Evolutionary conservation across 2,113 vertebrate genomes (phyloP).

Genomic region (Craseonycteris thonglongyai): DNA sequence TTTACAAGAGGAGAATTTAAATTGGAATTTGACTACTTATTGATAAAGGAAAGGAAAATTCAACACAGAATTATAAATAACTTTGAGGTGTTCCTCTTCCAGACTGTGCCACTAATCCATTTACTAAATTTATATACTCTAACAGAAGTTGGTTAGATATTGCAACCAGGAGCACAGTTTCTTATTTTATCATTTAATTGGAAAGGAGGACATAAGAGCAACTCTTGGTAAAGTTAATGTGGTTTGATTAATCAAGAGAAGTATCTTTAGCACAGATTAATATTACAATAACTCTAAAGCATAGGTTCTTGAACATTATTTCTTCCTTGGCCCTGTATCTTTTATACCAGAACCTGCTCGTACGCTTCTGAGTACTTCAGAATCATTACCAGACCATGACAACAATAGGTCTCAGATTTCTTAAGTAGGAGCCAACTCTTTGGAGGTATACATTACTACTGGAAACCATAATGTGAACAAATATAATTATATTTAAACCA

Average conservation of each 20-base stretch:
- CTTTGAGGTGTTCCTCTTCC: neutral
- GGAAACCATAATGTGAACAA: neutral
- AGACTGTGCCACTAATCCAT: neutral
- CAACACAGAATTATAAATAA: neutral
- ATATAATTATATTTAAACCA: neutral
- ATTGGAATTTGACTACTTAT: neutral
- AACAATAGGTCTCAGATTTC: neutral
- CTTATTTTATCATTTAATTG: neutral
- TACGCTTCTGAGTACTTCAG: neutral
- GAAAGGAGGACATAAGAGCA: neutral
- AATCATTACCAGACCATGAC: neutral
- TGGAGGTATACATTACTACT: neutral
- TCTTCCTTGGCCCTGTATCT: neutral
- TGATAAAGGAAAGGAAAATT: neutral
- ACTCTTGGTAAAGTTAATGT: slow-evolving; percentile 14
- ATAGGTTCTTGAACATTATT: neutral
- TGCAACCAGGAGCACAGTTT: neutral
- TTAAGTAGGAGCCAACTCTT: neutral
- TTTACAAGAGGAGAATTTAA: neutral
- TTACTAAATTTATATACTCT: neutral
- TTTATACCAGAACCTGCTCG: neutral
- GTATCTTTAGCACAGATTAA: neutral
- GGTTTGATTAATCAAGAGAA: neutral
- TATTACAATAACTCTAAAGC: neutral
- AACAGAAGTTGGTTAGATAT: neutral